A percentile compares a stretch with the other conserved stretches of the same genome.
Evolutionary conservation across 2,888 invertebrate genomes (phyloP).

Genomic region (Sicus ferrugineus): DNA sequence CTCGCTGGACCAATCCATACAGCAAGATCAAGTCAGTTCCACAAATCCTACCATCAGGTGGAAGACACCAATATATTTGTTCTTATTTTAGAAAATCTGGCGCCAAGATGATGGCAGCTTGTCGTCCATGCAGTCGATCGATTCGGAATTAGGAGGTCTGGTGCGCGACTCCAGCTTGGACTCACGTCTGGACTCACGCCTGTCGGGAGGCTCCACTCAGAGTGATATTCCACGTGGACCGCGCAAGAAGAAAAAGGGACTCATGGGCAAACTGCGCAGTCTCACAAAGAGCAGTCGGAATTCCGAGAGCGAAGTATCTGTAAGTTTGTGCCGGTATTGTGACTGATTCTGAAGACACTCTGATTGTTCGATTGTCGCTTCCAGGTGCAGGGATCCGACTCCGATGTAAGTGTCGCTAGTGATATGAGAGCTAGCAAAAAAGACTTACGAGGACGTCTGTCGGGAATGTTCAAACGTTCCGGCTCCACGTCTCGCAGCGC

Average conservation of each 20-base stretch:
- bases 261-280: conserved; percentile 85
- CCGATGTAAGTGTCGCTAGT: conserved; percentile 74
- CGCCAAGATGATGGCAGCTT: conserved; percentile 83
- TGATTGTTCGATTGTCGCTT: neutral
- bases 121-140: conserved; percentile 82
- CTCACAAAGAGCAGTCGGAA: conserved; percentile 78
- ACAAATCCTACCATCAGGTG: neutral
- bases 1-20: conserved; percentile 73
- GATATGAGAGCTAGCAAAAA: conserved; percentile 71
- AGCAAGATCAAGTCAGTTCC: conserved; percentile 62
- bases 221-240: conserved; percentile 78
- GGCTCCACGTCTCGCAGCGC: conserved; percentile 72
- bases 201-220: conserved; percentile 85
- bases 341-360: neutral
- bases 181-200: conserved; percentile 74
- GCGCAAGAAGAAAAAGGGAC: conserved; percentile 77
- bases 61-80: neutral
- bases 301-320: conserved; percentile 65
- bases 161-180: conserved; percentile 74
- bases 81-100: conserved; percentile 75
- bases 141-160: conserved; percentile 73
- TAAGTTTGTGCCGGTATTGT: conserved; percentile 40
- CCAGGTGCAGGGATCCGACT: conserved; percentile 73
- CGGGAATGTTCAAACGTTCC: conserved; percentile 82
- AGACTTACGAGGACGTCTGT: conserved; percentile 80